Conservation (phyloP, 1,140 invertebrate genomes). For the Tetramorium parvispinum region DNA sequence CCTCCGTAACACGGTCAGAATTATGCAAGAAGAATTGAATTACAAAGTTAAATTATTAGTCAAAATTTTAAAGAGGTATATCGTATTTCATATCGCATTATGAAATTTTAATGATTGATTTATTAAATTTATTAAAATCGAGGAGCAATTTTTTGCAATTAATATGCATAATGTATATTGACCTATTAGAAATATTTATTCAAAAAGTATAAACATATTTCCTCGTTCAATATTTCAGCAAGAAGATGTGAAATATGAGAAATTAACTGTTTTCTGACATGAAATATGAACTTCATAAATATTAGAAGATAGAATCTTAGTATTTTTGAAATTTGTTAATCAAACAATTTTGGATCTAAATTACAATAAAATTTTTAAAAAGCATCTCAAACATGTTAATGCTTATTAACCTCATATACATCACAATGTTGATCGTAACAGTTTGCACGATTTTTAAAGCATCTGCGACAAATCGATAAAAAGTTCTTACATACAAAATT, state of each 20-base stretch:
- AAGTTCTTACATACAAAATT: not conserved
- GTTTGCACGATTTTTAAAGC: not conserved
- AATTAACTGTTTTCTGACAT: not conserved
- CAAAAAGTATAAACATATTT: conserved; percentile 7
- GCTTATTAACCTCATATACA: not conserved
- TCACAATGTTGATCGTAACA: not conserved
- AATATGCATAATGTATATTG: not conserved
- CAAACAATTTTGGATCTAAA: not conserved
- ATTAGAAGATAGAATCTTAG: not conserved
- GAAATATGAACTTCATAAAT: not conserved
- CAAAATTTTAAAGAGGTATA: conserved; percentile 4
- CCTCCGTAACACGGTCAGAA: not conserved
- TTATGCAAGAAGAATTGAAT: conserved; percentile 29
- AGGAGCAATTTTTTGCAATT: not conserved
- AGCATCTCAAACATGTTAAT: not conserved
- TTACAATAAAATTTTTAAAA: not conserved
- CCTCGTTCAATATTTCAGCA: not conserved
- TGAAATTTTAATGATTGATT: not conserved
- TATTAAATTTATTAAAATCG: not conserved
- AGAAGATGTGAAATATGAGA: not conserved
- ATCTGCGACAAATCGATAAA: not conserved
- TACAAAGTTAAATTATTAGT: conserved; percentile 15
- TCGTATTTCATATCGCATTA: not conserved
- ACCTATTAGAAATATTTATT: not conserved
- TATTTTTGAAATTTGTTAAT: not conserved